These are phyloP conservation scores for Carcharodon carcharias DNA, from an alignment of 2,797 vertebrate genomes.

Conservation along the genomic window DNA sequence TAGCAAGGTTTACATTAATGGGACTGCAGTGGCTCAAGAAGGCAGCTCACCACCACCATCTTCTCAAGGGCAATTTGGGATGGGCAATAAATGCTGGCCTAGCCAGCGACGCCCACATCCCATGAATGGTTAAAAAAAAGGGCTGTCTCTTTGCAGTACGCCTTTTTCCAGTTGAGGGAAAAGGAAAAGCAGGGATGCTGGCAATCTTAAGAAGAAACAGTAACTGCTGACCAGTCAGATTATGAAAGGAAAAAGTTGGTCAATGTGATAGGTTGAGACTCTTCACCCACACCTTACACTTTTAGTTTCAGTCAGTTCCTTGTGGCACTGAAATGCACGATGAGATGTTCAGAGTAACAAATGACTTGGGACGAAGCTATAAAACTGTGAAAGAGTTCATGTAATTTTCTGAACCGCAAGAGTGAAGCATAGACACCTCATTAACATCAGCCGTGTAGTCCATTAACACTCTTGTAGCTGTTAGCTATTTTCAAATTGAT, in stretches of 20 bases:
- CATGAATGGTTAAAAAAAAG: background rate
- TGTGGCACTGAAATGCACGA: background rate
- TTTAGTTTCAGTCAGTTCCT: background rate
- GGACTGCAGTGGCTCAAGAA: too few relatives aligned
- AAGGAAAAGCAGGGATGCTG: background rate
- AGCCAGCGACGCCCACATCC: too few relatives aligned
- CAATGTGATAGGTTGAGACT: background rate
- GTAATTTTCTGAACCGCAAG: slow-evolving; percentile 26
- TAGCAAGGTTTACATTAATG: background rate
- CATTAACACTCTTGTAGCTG: slow-evolving; percentile 6
- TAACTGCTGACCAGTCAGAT: background rate
- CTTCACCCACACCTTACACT: background rate
- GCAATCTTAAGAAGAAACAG: background rate
- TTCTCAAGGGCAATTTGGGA: too few relatives aligned
- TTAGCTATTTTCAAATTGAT: slow-evolving; percentile 32
- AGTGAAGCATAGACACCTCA: background rate
- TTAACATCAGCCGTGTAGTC: background rate
- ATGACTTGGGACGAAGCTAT: background rate
- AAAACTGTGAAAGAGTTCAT: slow-evolving; percentile 1
- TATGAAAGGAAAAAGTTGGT: background rate
- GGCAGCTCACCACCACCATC: too few relatives aligned
- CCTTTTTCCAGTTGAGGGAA: background rate
- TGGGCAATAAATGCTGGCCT: too few relatives aligned
- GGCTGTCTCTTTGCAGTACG: background rate
- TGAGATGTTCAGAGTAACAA: background rate